Conservation (phyloP, 92 coral and sea anemone species). For the Palythoa grandis region DNA sequence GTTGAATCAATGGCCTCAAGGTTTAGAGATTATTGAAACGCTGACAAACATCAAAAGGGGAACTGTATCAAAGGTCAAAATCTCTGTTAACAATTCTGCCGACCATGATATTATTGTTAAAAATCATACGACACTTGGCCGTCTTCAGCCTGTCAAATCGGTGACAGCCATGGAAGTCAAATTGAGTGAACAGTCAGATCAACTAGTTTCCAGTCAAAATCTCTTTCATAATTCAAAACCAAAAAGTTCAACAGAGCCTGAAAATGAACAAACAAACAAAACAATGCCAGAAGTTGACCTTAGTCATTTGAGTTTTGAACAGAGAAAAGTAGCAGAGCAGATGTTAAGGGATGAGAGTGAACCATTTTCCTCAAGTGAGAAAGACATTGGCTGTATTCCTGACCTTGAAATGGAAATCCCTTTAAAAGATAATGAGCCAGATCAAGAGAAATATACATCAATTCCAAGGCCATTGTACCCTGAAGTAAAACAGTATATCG, state of each 20-base stretch:
- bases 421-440: conserved; percentile 37
- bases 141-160: conserved; percentile 43
- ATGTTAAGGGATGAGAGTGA: conserved; percentile 56
- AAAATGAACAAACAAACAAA: conserved; percentile 25
- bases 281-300: conserved; percentile 20
- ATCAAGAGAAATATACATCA: conserved; percentile 28
- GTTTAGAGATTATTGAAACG: conserved; percentile 55
- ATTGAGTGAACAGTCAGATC: conserved; percentile 17
- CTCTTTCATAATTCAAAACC: neutral
- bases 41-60: conserved; percentile 48
- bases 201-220: conserved; percentile 27
- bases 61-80: conserved; percentile 39
- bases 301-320: conserved; percentile 27
- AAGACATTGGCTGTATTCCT: conserved; percentile 58
- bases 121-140: conserved; percentile 43
- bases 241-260: conserved; percentile 1
- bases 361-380: conserved; percentile 50
- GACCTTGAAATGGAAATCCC: conserved; percentile 53
- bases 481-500: conserved; percentile 35
- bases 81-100: conserved; percentile 34
- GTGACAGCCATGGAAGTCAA: conserved; percentile 45
- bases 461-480: conserved; percentile 29
- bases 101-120: conserved; percentile 43
- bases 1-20: conserved; percentile 47
- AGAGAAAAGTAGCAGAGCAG: conserved; percentile 9